Evolutionary conservation across 2,113 vertebrate species (phyloP), one percentile per base, ranked within the genome.

Genomic region (Phalacrocorax carbo): DNA sequence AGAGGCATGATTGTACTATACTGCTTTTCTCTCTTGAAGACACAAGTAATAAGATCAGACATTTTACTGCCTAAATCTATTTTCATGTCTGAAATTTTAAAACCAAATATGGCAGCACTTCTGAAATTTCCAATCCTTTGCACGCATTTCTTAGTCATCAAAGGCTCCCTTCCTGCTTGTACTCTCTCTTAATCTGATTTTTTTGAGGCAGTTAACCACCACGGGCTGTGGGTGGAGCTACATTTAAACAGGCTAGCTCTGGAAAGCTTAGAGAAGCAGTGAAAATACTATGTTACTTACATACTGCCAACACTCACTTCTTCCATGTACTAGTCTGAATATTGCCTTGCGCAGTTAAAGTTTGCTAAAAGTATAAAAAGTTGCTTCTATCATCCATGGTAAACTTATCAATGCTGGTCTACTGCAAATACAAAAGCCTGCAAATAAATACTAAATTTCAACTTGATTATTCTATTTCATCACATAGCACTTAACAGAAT

Each of bases 131-230:
- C n/a, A 95, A 52, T 16, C 73, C 44, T 72, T 10, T 44, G 60
- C 72, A 89, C 2, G 8, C 46, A 70, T n/a, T 82, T 91, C 73
- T 96, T 77, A 96, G 78, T 92, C 76, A 95, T 75, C 71, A 86
- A 54, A 93, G 38, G 18, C 93, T 92, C 48, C 26, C 40, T 78
- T 86, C 77, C 83, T 78, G 77, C 51, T 82, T 30, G 2, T 17
- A 29, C 15, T 22, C 21, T 55, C 75, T 65, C 75, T 48, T 8
- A 38, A 38, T n/a, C 29, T 13, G 7, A 22, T 85, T 84, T 86
- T 73, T 73, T 49, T 26, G 8, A 76, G 54, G 65, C 73, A 76
- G 65, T 25, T 77, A 11, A 88, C 66, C n/a, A 80, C 64, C 51
- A 51, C 10, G 40, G 68, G 30, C 34, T 52, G 51, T 23, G 81